phyloP scores from a whole-genome alignment of 2,888 invertebrate genomes.

The Brachyopa scutellaris region DNA sequence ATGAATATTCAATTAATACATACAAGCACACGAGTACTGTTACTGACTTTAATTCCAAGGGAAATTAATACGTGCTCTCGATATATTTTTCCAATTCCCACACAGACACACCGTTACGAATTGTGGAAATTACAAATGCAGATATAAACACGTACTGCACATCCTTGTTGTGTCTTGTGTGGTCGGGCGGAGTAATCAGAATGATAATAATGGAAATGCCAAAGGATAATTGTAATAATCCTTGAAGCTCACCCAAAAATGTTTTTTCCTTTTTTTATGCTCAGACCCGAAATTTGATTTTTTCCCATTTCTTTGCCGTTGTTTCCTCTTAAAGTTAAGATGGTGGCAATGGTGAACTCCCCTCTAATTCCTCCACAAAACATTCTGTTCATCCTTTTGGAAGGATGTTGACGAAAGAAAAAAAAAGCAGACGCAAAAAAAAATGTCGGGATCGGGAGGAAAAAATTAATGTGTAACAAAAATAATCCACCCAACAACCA shows the following conservation, averaged over 20 bases:
- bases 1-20: constrained; percentile 44
- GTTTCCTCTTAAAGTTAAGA: constrained; percentile 8
- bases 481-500: constrained; percentile 50
- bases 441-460: too few relatives aligned
- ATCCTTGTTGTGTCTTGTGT: constrained; percentile 14
- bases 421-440: constrained; percentile 9
- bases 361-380: background rate
- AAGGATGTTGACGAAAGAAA: constrained; percentile 1
- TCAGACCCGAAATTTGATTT: constrained; percentile 36
- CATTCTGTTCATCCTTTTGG: constrained; percentile 12
- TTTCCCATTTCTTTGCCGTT: background rate
- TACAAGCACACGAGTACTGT: constrained; percentile 1
- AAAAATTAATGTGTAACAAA: constrained; percentile 58
- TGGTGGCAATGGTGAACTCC: background rate
- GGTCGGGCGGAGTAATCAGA: constrained; percentile 44
- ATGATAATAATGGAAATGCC: constrained; percentile 58
- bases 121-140: constrained; percentile 32
- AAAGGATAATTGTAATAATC: constrained; percentile 61
- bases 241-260: constrained; percentile 38
- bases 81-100: background rate
- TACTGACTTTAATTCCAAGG: background rate
- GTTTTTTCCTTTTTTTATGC: constrained; percentile 12
- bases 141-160: constrained; percentile 27
- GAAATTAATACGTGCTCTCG: constrained; percentile 42
- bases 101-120: background rate